These are phyloP conservation scores for Polyommatus icarus DNA, from an alignment of 2,888 invertebrate species.

Conservation along the genomic window DNA sequence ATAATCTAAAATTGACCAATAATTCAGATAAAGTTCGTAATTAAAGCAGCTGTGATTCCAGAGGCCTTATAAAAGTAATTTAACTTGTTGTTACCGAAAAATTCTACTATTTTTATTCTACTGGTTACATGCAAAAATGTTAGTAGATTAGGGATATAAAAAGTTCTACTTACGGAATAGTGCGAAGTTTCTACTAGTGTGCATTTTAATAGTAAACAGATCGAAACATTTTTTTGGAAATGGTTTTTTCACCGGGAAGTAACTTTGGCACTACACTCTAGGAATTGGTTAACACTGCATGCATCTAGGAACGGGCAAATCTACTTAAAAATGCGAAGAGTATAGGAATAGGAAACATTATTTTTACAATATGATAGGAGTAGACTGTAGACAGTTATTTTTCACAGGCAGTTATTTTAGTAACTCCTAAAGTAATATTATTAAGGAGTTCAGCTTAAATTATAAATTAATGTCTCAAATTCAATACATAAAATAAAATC, in stretches of 20 bases:
- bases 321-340: not conserved
- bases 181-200: not conserved
- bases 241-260: not conserved
- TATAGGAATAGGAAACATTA: not conserved
- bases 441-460: not conserved
- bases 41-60: not conserved
- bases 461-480: not conserved
- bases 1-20: not conserved
- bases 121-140: not conserved
- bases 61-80: not conserved
- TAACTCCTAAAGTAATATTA: not conserved
- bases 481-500: not conserved
- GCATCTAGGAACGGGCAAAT: not conserved
- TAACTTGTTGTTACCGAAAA: not conserved
- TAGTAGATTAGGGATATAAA: not conserved
- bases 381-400: not conserved
- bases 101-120: not conserved
- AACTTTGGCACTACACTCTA: constrained; percentile 55
- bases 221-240: constrained; percentile 14
- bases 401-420: not conserved
- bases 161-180: not conserved
- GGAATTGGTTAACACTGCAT: constrained; percentile 28
- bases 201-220: not conserved
- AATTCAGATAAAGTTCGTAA: not conserved
- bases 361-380: not conserved